These are phyloP conservation scores for Mylabris sibirica DNA, from an alignment of 2,888 invertebrate genomes.

Conservation along the genomic window DNA sequence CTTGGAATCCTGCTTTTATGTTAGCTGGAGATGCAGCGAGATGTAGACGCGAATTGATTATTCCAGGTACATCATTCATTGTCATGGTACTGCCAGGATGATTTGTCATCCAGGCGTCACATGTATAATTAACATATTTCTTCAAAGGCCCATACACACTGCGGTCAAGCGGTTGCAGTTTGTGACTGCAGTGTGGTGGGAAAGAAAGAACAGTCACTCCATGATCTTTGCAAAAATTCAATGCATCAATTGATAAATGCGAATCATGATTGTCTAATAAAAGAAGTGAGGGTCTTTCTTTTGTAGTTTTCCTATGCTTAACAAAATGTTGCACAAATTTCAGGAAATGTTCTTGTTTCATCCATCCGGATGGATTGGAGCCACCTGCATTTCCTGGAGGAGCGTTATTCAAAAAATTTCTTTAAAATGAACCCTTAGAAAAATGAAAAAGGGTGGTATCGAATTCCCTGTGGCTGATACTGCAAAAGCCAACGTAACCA, in stretches of 20 bases:
- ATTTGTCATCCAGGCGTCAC: conserved; percentile 21
- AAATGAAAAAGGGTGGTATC: conserved; percentile 48
- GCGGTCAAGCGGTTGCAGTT: conserved; percentile 24
- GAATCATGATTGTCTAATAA: too few relatives aligned
- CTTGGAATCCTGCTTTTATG: neutral
- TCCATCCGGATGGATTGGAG: conserved; percentile 39
- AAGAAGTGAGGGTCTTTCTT: conserved; percentile 27
- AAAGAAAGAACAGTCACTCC: conserved; percentile 26
- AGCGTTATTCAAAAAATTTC: conserved; percentile 28
- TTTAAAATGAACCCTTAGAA: conserved; percentile 42
- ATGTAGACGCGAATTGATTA: neutral
- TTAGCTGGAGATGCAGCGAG: neutral
- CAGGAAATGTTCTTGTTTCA: conserved; percentile 31
- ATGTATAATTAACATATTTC: conserved; percentile 16
- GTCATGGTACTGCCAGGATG: conserved; percentile 22
- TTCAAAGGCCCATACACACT: conserved; percentile 26
- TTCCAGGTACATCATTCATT: neutral
- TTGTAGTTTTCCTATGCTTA: conserved; percentile 24
- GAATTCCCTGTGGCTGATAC: conserved; percentile 44
- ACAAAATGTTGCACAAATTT: conserved; percentile 35
- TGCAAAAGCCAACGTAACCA: conserved; percentile 42
- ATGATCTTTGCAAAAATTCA: conserved; percentile 31
- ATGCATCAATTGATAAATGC: conserved; percentile 22
- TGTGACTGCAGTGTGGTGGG: conserved; percentile 37
- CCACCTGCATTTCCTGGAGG: conserved; percentile 32